Base-by-base conservation (phyloP, 2,113 vertebrate genomes). In the Pogona vitticeps region DNA sequence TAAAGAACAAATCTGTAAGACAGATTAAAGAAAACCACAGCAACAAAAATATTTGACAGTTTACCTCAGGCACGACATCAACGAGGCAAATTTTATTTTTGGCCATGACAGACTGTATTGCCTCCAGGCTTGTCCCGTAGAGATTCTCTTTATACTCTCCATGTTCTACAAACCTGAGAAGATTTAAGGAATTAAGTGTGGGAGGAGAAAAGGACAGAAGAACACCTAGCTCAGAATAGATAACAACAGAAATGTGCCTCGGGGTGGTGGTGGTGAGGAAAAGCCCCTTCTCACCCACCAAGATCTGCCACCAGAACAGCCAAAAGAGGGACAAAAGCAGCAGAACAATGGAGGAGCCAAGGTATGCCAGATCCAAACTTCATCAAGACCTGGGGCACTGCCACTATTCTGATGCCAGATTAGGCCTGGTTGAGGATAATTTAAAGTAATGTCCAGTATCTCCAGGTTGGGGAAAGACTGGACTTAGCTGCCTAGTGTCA, bases 71-170 rank as follows among this genome's bases (percentile, higher is more conserved):
- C 26, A 98, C 97, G 80, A 98, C 97, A 73, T 99, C 98, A 96
- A 99, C 97, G 91, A 99, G 90, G 92, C 98, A 99, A 68, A 97
- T 94, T 95, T 98, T 99, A 94, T 97, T 98, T 88, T 96, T 97
- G 91, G 96, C 96, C 96, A 98, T 93, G 80, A 98, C 96, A 1
- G 94, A 94, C 12, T 97, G 96, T 88, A 99, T 98, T 83, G 98
- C 97, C 76, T 98, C 98, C 86, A 99, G 94, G 86, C 97, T 98
- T 83, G 98, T 99, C 28, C 98, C 98, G 0, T 99, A 99, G 63
- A 98, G 95, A 78, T 99, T 98, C 26, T 98, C 98, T 83, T 99
- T 99, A 90, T 98, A 98, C 87, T 99, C 98, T 5, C 98, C 98
- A 0, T 97, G 97, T 88, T 99, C 98, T 90, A 99, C 97, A 88